phyloP scores from a whole-genome alignment of 2,888 invertebrate species.

The Aproaerema taeniolella region DNA sequence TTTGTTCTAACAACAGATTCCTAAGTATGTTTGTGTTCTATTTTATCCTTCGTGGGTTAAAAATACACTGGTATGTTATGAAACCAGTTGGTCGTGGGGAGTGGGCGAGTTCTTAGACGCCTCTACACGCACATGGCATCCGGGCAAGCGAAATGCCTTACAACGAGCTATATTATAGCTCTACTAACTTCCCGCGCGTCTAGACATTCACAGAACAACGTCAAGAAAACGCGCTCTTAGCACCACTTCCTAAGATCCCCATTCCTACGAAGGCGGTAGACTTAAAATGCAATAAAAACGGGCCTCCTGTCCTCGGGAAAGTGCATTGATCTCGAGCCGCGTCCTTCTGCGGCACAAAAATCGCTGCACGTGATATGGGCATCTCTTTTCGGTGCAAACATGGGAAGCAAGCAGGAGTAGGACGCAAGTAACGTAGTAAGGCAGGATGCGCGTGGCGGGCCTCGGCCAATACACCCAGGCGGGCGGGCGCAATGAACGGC shows the following conservation, averaged over 20 bases:
- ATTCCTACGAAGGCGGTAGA: constrained; percentile 39
- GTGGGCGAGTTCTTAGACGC: constrained; percentile 19
- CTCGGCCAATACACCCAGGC: constrained; percentile 73
- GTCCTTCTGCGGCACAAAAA: constrained; percentile 74
- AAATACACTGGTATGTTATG: constrained; percentile 32
- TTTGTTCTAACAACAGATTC: too few species aligned
- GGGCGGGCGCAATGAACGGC: constrained; percentile 73
- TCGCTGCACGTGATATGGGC: constrained; percentile 64
- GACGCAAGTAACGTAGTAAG: constrained; percentile 61
- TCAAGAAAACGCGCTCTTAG: constrained; percentile 49
- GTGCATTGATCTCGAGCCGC: constrained; percentile 74
- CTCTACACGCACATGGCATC: constrained; percentile 37
- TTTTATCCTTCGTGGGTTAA: constrained; percentile 24
- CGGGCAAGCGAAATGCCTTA: constrained; percentile 23
- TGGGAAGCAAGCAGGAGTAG: constrained; percentile 45
- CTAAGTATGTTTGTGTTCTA: too few species aligned
- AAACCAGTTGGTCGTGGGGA: constrained; percentile 24
- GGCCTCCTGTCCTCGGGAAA: constrained; percentile 71
- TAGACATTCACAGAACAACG: constrained; percentile 50
- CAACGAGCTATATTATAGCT: constrained; percentile 28
- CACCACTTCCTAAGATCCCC: constrained; percentile 44
- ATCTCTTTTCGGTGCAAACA: constrained; percentile 51
- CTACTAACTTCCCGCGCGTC: constrained; percentile 65
- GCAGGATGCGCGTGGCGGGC: constrained; percentile 71
- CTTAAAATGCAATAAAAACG: constrained; percentile 64